A percentile compares a stretch with the other conserved stretches of the same genome.
Evolutionary conservation across 2,888 invertebrate species (phyloP).

Genomic region (Macrosiphum euphorbiae): DNA sequence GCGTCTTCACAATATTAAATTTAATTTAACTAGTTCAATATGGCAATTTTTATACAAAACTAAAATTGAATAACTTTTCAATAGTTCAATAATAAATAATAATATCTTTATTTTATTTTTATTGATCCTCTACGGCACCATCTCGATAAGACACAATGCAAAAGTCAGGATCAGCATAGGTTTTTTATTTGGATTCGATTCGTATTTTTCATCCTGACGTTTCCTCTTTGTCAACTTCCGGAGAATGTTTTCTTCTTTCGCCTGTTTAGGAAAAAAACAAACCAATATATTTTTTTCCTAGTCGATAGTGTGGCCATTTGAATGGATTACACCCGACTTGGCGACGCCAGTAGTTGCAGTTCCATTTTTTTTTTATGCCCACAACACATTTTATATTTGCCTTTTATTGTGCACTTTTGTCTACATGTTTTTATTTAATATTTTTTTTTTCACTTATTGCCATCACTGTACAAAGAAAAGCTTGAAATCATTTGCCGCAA

Average conservation of each 20-base stretch:
- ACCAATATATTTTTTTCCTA: slow-evolving; percentile 47
- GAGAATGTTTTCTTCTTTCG: slow-evolving; percentile 41
- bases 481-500: neutral
- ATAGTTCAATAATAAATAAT: neutral
- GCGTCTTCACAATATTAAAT: neutral
- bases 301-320: slow-evolving; percentile 50
- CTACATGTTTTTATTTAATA: slow-evolving; percentile 39
- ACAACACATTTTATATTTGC: slow-evolving; percentile 41
- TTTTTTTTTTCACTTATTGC: neutral
- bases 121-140: neutral
- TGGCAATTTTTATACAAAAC: neutral
- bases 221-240: slow-evolving; percentile 55
- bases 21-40: neutral
- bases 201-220: slow-evolving; percentile 45
- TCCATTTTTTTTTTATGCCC: slow-evolving; percentile 35
- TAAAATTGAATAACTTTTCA: neutral
- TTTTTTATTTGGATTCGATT: slow-evolving; percentile 55
- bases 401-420: slow-evolving; percentile 43
- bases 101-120: slow-evolving; percentile 40
- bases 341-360: slow-evolving; percentile 6
- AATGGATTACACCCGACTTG: slow-evolving; percentile 48
- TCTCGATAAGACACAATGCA: slow-evolving; percentile 46
- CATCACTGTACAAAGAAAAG: slow-evolving; percentile 5
- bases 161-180: slow-evolving; percentile 56
- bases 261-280: slow-evolving; percentile 40